phyloP scores from a whole-genome alignment of 2,888 invertebrate species.

The Laothoe populi region DNA sequence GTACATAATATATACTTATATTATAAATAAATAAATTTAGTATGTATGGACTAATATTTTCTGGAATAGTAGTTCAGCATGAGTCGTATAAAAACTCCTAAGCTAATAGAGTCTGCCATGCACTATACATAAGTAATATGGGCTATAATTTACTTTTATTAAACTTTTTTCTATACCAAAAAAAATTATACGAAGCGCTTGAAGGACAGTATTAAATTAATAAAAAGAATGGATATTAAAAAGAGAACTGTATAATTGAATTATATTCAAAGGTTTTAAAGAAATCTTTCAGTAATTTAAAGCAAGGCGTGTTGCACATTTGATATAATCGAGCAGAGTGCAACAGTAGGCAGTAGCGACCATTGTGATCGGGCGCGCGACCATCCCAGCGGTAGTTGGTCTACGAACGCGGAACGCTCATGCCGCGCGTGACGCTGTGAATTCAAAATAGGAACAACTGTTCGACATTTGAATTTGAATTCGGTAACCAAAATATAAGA shows the following conservation, averaged over 20 bases:
- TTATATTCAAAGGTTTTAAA: constrained; percentile 11
- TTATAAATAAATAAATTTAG: too few species aligned
- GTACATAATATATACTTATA: too few species aligned
- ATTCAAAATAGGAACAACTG: constrained; percentile 22
- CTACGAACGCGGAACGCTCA: constrained; percentile 54
- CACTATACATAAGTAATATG: too few species aligned
- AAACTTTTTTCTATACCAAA: too few species aligned
- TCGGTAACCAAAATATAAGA: not conserved
- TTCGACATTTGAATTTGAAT: constrained; percentile 6
- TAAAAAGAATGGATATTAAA: not conserved
- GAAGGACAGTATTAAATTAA: not conserved
- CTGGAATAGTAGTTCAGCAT: too few species aligned
- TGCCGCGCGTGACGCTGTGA: constrained; percentile 2
- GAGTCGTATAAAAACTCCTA: too few species aligned
- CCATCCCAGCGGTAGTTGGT: constrained; percentile 53
- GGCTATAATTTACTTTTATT: too few species aligned
- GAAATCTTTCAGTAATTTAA: constrained; percentile 49
- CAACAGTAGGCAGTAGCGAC: constrained; percentile 46
- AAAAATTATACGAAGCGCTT: too few species aligned
- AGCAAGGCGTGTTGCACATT: constrained; percentile 50
- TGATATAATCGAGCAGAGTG: constrained; percentile 43
- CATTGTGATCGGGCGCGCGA: constrained; percentile 44
- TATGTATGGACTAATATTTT: too few species aligned
- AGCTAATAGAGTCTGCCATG: too few species aligned
- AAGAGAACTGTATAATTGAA: not conserved